These are phyloP conservation scores for Andrena camellia DNA, from an alignment of 2,888 invertebrate genomes.

Conservation along the genomic window DNA sequence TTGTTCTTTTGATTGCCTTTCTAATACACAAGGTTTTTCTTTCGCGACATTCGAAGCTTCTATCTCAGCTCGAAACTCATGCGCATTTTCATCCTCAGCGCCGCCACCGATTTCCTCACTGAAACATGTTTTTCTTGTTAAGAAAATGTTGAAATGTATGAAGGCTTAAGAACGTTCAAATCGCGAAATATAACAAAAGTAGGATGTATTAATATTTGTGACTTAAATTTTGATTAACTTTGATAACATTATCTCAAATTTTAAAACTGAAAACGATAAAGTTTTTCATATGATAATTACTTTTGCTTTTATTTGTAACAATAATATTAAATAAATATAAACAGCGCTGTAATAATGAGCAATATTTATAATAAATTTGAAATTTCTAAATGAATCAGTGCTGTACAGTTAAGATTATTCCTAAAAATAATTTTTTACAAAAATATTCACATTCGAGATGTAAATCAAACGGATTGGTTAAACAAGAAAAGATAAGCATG, in stretches of 20 bases:
- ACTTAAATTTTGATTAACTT: neutral
- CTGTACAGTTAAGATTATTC: neutral
- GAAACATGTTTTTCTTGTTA: neutral
- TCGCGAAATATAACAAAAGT: neutral
- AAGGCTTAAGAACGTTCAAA: neutral
- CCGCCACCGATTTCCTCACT: neutral
- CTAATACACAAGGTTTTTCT: neutral
- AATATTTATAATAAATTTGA: slow-evolving; percentile 2
- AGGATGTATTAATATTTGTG: neutral
- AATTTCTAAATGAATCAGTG: neutral
- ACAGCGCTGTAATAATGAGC: neutral
- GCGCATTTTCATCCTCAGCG: too few relatives aligned
- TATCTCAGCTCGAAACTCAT: too few relatives aligned
- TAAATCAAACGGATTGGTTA: neutral
- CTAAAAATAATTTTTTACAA: neutral
- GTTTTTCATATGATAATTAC: neutral
- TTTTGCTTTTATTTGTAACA: neutral
- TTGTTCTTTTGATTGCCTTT: neutral
- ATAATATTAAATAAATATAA: slow-evolving; percentile 4
- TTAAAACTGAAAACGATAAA: too few relatives aligned
- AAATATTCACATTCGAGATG: neutral
- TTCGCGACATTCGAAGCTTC: neutral
- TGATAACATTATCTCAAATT: too few relatives aligned
- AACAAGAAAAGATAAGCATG: neutral
- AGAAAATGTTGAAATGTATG: neutral